Evolutionary conservation across 2,113 vertebrate genomes (phyloP).

Genomic region (Xiphophorus hellerii): DNA sequence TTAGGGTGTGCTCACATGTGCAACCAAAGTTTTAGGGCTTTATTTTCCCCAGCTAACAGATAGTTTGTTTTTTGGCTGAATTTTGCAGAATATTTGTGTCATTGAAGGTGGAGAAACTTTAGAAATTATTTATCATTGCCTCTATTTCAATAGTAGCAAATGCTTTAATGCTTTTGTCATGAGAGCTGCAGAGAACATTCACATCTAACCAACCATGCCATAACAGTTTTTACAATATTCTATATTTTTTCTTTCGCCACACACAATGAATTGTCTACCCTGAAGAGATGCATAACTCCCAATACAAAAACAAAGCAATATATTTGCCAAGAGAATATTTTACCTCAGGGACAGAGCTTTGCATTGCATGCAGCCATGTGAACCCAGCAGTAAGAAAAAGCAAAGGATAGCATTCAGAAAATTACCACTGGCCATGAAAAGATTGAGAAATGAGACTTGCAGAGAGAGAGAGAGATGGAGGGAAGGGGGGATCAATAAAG

Average conservation of each 20-base stretch:
- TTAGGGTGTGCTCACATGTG: no score
- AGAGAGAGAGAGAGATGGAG: slow-evolving; percentile 2
- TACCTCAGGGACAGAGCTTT: slow-evolving; percentile 29
- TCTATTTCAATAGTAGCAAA: no score
- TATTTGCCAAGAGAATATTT: slow-evolving; percentile 25
- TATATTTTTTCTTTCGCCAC: not conserved
- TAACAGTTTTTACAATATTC: slow-evolving; percentile 4
- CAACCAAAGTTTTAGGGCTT: no score
- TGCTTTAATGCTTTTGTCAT: not conserved
- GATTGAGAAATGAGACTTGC: slow-evolving; percentile 34
- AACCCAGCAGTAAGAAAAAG: slow-evolving; percentile 36
- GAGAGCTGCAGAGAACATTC: slow-evolving; percentile 1
- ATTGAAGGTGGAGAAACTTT: no score
- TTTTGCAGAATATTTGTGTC: no score
- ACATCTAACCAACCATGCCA: slow-evolving; percentile 13
- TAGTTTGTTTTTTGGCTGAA: no score
- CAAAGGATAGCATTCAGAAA: slow-evolving; percentile 36
- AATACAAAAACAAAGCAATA: not conserved
- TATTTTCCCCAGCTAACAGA: no score
- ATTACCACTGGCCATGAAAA: slow-evolving; percentile 48
- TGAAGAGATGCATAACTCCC: not conserved
- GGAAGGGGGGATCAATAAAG: slow-evolving; percentile 66
- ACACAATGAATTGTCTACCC: not conserved
- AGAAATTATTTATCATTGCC: no score
- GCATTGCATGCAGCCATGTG: slow-evolving; percentile 40